Base-by-base conservation (phyloP, 2,888 invertebrate genomes). In the Aspidiotus rigidus region DNA sequence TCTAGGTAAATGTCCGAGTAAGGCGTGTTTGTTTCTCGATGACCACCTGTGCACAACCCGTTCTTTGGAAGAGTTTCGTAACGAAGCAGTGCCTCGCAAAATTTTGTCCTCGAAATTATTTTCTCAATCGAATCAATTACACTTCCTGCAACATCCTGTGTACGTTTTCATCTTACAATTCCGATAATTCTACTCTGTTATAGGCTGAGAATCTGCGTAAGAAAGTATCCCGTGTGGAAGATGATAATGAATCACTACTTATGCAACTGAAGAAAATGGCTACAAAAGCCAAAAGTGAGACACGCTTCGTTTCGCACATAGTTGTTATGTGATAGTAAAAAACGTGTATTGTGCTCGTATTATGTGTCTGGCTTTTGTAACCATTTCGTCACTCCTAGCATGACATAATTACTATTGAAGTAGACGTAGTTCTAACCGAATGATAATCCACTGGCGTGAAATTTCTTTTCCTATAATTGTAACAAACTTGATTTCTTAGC, bases 191-290 rank as follows among this genome's bases (percentile, higher is more conserved):
- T 64, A 16, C 75, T 73, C 75, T 73, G 75, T 76, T 86, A 79
- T 86, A 90, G 89, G 89, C 87, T 78, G 87, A 89, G 83, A 88
- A 86, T 81, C 84, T 90, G 79, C 85, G 92, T 80, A 90, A 89
- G 83, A 92, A 91, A 82, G 85, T 93, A 77, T 86, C 89, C 77
- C 87, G 94, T 77, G 86, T 95, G 79, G 96, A 97, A 81, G 93
- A 94, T 79, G 96, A 97, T 84, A 96, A 96, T 83, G 96, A 97
- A 80, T 91, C 91, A 75, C 84, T 95, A 80, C 87, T 91, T 80
- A 85, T 91, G 83, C 95, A 95, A 85, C 85, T 96, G 82, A 91
- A 93, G 85, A 94, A 94, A 86, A 89, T 95, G 88, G 91, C 93
- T 82, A 86, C 87, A 80, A 86, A 88, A 81, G 86, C 88, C 81